Evolutionary conservation across 1,140 invertebrate genomes (phyloP).

Genomic region (Saccostrea cuccullata): DNA sequence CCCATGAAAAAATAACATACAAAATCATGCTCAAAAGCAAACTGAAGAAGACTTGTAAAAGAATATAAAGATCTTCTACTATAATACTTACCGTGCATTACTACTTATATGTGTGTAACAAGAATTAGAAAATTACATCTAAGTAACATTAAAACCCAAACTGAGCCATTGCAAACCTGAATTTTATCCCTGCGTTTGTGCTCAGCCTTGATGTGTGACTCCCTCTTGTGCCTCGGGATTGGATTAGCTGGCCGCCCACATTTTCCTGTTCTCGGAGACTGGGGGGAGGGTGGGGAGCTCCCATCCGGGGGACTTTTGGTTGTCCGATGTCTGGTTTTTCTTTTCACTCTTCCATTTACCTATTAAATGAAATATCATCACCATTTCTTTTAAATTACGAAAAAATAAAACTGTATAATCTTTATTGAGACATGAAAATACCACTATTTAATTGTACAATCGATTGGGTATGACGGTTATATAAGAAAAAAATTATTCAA

Average conservation of each 20-base stretch:
- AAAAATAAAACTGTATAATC: too few species aligned
- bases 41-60: conserved; percentile 1
- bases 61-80: neutral
- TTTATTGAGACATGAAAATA: too few species aligned
- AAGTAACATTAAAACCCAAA: conserved; percentile 18
- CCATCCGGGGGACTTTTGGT: conserved; percentile 8
- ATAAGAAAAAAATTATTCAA: too few species aligned
- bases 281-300: conserved; percentile 36
- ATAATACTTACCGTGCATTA: conserved; percentile 29
- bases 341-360: conserved; percentile 19
- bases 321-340: neutral
- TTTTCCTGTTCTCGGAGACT: conserved; percentile 51
- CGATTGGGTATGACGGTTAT: too few species aligned
- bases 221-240: conserved; percentile 78
- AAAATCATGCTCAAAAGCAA: conserved; percentile 19
- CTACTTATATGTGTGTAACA: neutral
- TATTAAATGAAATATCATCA: neutral
- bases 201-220: conserved; percentile 97
- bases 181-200: conserved; percentile 98
- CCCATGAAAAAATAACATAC: conserved; percentile 36
- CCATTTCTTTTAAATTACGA: too few species aligned
- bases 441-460: too few species aligned
- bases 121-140: conserved; percentile 36
- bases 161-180: conserved; percentile 81
- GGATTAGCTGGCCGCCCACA: conserved; percentile 72